Percentiles rank a stretch among this genome's conserved stretches.
Evolutionary conservation across 2,888 invertebrate species (phyloP).

Genomic region (Mythimna impura): DNA sequence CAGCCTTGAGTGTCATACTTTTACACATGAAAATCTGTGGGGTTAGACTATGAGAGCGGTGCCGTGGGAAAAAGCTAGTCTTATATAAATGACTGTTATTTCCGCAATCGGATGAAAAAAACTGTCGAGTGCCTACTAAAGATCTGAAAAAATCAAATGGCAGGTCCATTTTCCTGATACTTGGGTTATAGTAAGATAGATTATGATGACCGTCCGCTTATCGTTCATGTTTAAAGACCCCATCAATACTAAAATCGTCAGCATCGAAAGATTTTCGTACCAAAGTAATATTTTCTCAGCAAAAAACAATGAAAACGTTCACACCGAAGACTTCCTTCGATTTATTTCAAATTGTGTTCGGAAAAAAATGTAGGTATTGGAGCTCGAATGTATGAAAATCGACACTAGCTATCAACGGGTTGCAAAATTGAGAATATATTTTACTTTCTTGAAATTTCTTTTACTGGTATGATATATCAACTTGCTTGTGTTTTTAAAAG

Average conservation of each 20-base stretch:
- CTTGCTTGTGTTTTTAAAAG: too few relatives aligned
- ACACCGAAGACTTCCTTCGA: conserved; percentile 25
- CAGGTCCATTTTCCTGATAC: conserved; percentile 31
- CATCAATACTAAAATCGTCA: background rate
- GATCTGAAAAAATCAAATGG: conserved; percentile 28
- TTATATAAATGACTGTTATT: too few relatives aligned
- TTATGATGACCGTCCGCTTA: conserved; percentile 45
- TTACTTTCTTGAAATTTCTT: conserved; percentile 6
- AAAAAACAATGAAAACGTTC: conserved; percentile 19
- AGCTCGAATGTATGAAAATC: conserved; percentile 20
- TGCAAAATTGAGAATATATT: conserved; percentile 30
- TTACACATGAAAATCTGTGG: too few relatives aligned
- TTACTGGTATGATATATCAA: background rate
- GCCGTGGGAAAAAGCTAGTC: too few relatives aligned
- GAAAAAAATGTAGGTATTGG: conserved; percentile 39
- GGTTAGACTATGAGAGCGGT: too few relatives aligned
- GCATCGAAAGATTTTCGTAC: conserved; percentile 5
- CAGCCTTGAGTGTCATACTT: too few relatives aligned
- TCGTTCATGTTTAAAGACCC: conserved; percentile 13
- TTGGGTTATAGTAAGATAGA: conserved; percentile 29
- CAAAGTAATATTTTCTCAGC: conserved; percentile 12
- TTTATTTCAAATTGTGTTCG: conserved; percentile 41
- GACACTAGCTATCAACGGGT: conserved; percentile 16
- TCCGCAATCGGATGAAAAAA: background rate
- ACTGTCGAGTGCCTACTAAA: background rate